Conservation (phyloP, 2,888 invertebrate species). For the Parapristionchus giblindavisi region DNA sequence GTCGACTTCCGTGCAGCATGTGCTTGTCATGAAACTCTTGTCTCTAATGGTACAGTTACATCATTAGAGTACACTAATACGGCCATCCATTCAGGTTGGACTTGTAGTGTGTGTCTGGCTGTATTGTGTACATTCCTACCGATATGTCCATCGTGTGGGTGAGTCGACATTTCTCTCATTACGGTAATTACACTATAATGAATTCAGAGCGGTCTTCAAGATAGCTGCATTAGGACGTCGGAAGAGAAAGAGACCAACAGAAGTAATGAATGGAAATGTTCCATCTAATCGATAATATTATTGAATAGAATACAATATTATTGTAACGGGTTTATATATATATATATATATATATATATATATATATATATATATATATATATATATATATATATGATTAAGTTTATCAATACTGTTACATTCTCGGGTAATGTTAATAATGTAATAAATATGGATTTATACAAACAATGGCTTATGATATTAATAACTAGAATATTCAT, state of each 20-base stretch:
- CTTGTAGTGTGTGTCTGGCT: constrained; percentile 33
- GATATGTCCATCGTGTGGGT: constrained; percentile 36
- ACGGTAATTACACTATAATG: background rate
- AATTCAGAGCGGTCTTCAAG: constrained; percentile 28
- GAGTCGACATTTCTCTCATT: background rate
- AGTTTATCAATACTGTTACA: too few relatives aligned
- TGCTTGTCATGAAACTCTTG: constrained; percentile 19
- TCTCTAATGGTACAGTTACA: constrained; percentile 8
- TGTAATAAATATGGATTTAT: too few relatives aligned
- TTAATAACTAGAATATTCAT: constrained; percentile 22
- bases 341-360: too few relatives aligned
- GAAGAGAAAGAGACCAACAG: constrained; percentile 27
- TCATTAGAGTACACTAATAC: background rate
- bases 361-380: too few relatives aligned
- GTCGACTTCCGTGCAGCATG: constrained; percentile 34
- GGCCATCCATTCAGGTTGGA: constrained; percentile 7
- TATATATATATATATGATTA: too few relatives aligned
- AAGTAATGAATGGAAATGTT: constrained; percentile 19
- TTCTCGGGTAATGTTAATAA: too few relatives aligned
- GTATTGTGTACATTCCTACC: constrained; percentile 29
- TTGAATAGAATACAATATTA: too few relatives aligned
- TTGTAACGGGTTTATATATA: too few relatives aligned
- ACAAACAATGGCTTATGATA: too few relatives aligned
- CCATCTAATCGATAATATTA: too few relatives aligned
- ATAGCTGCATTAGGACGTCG: background rate